Base-by-base conservation (phyloP, 2,888 invertebrate species). In the Agelastica alni region DNA sequence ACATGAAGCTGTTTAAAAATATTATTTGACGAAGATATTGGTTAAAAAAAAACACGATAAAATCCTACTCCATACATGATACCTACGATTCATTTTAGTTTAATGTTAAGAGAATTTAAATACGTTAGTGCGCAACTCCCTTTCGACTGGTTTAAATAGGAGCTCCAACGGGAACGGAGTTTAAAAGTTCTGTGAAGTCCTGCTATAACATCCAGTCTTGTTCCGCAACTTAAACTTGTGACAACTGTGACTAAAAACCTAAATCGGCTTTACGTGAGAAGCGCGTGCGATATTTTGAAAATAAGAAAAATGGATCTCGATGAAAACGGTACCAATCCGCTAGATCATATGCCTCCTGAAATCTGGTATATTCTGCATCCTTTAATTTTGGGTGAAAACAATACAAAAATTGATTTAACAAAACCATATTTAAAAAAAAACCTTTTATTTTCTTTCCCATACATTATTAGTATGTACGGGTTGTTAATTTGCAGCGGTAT, bases 401-500 rank as follows among this genome's bases (percentile, higher is more conserved):
- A 69, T 36, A 63, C 67, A 17, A 60, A 63, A 10, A 46, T 78
- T 1, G 84, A 85, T 62, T 80, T 85, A 56, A 79, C 80, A 9
- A 79, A 81, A 48, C 85, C 87, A 0, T 82, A 84, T 58, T 71
- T 88, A 2, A 79, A 84, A 49, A 76, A 79, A 1, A 82, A 85
- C 56, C 78, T 85, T 39, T 74, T 73, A 32, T 76, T 77, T 31
- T 79, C 83, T 45, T 87, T 85, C 70, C 82, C 83, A 51, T 75
- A 85, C 4, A 83, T 87, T 61, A 76, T 88, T 44, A 78, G 85
- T 60, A 79, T 86, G 51, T 87, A 88, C 70, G 80, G 81, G 0
- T 56, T 83, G 0, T 74, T 88, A 31, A 79, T 83, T 0, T 61
- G 81, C 55, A 64, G 79, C 12, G 88, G 87, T 5, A 76, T 83